A percentile compares a stretch with the other conserved stretches of the same genome.
Evolutionary conservation across 2,888 invertebrate species (phyloP).

Genomic region (Euplexia lucipara): DNA sequence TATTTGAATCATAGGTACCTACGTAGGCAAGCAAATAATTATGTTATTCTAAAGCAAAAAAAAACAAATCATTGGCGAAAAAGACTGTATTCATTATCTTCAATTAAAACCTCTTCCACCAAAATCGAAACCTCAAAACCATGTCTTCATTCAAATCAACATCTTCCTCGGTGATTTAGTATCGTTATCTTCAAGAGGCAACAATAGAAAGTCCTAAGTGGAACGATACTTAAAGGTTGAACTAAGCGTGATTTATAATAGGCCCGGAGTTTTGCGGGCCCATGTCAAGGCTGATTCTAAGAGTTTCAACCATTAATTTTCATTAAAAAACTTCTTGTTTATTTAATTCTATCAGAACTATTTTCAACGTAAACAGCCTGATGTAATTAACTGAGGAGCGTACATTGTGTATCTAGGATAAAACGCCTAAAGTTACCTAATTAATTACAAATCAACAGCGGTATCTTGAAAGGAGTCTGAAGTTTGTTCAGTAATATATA

Average conservation of each 20-base stretch:
- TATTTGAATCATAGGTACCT: no score
- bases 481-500: constrained; percentile 28
- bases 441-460: constrained; percentile 48
- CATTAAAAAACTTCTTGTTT: constrained; percentile 83
- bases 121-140: constrained; percentile 22
- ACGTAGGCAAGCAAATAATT: no score
- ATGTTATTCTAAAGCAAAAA: neutral
- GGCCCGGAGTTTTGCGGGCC: constrained; percentile 77
- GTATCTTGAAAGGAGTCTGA: constrained; percentile 33
- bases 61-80: neutral
- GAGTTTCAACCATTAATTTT: constrained; percentile 87
- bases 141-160: constrained; percentile 42
- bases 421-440: constrained; percentile 47
- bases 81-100: neutral
- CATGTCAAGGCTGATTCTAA: constrained; percentile 83
- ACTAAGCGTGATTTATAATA: constrained; percentile 86
- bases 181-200: constrained; percentile 61
- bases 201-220: constrained; percentile 71
- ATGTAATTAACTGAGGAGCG: constrained; percentile 46
- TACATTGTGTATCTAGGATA: constrained; percentile 33
- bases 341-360: constrained; percentile 82
- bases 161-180: constrained; percentile 35
- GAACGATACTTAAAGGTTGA: constrained; percentile 70
- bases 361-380: constrained; percentile 54
- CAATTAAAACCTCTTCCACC: neutral